Evolutionary conservation across 2,888 invertebrate genomes (phyloP), one percentile per base, ranked within the genome.

Genomic region (Coleophora deauratella): DNA sequence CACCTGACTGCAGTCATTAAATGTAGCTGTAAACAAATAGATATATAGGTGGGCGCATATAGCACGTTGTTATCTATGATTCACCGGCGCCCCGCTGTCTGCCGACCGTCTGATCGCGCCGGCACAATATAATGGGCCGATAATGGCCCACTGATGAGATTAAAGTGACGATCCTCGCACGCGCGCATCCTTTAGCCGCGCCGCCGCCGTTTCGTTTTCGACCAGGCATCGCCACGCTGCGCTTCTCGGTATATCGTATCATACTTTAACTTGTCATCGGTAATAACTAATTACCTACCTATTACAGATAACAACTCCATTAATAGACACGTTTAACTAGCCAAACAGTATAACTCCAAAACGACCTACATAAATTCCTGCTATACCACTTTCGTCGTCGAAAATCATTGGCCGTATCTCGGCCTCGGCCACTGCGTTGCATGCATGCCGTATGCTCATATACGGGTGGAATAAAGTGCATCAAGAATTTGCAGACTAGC

Each of bases 351-450:
- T 47, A 54, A 69, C 56, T 67, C 65, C 74, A 75, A 76, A 76
- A 75, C 72, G 81, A 74, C 80, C 81, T 58, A 82, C 80, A 79
- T 82, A 79, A 84, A 84, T 81, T 82, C 50, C 69, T 75, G 84
- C 73, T 78, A 72, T 80, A 79, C 84, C 84, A 85, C 84, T 85
- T 85, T 85, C 84, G 75, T 68, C 77, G 79, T 82, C 74, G 82
- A 82, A 84, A 84, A 84, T 82, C 84, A 81, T 73, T 66, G 74
- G 67, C 59, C 66, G 73, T 74, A 78, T 78, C 84, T 79, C 81
- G 77, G 79, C 79, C 81, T 84, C 84, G 84, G 84, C 82, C 82
- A 81, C 72, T 75, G 79, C 72, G 74, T 79, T 72, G 79, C 74
- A 77, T 78, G 80, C 72, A 73, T 76, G 80, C 72, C 71, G 81